phyloP scores from a whole-genome alignment of 2,888 invertebrate species.

The Acronicta aceris region DNA sequence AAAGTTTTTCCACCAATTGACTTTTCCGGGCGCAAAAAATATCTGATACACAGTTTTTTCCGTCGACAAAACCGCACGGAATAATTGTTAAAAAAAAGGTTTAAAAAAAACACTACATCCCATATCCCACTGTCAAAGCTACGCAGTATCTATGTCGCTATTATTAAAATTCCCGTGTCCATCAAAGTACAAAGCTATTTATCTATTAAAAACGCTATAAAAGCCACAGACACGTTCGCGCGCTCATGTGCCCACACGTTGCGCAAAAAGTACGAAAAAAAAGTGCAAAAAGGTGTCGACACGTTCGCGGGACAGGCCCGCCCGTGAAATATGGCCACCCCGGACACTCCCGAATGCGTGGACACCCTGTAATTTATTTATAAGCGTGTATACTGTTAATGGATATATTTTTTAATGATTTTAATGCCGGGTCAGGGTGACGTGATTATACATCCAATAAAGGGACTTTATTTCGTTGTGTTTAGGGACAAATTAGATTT shows the following conservation, averaged over 20 bases:
- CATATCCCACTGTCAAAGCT: constrained; percentile 39
- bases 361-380: constrained; percentile 73
- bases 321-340: constrained; percentile 76
- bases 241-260: constrained; percentile 63
- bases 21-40: constrained; percentile 39
- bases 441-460: constrained; percentile 57
- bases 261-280: constrained; percentile 62
- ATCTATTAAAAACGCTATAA: constrained; percentile 72
- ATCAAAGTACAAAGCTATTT: constrained; percentile 69
- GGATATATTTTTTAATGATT: constrained; percentile 71
- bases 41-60: constrained; percentile 38
- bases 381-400: constrained; percentile 65
- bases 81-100: constrained; percentile 43
- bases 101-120: constrained; percentile 4
- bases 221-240: constrained; percentile 67
- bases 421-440: constrained; percentile 58
- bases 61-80: constrained; percentile 15
- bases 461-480: constrained; percentile 49
- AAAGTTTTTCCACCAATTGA: constrained; percentile 37
- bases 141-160: constrained; percentile 50
- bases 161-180: constrained; percentile 63
- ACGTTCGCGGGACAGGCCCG: constrained; percentile 66
- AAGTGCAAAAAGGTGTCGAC: constrained; percentile 73
- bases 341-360: constrained; percentile 58
- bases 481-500: constrained; percentile 44